Evolutionary conservation across 2,797 vertebrate species (phyloP).

Genomic region (Carcharodon carcharias): DNA sequence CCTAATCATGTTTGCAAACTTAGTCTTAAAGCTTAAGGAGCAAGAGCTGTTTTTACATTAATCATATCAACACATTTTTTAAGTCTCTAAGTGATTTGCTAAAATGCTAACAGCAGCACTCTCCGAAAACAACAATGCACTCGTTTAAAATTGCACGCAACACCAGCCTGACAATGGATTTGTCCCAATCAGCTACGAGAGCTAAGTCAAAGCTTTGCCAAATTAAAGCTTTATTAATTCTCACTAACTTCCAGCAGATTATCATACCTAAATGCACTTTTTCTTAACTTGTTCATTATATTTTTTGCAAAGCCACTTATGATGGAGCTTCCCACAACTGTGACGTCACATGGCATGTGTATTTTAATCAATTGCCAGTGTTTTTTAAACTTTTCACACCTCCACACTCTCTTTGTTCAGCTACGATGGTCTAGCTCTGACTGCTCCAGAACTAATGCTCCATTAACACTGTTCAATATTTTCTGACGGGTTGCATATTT

Average conservation of each 20-base stretch:
- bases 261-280: not conserved
- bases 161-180: not conserved
- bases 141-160: not conserved
- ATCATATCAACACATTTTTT: not conserved
- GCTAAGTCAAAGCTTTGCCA: not conserved
- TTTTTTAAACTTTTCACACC: not conserved
- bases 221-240: slow-evolving; percentile 7
- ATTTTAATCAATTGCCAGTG: not conserved
- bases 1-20: slow-evolving; percentile 11
- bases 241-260: not conserved
- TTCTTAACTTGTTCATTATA: not conserved
- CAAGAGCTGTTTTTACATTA: not conserved
- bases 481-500: not conserved
- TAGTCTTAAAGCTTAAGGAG: not conserved
- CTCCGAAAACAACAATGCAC: not conserved
- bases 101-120: slow-evolving; percentile 10
- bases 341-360: not conserved
- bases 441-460: not conserved
- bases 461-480: not conserved
- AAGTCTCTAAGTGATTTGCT: not conserved
- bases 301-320: not conserved
- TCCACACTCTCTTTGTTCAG: not conserved
- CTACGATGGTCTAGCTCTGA: not conserved
- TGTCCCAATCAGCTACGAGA: not conserved
- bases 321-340: not conserved